Evolutionary conservation across 2,113 vertebrate genomes (phyloP).

Genomic region (Colistium nudipinnis): DNA sequence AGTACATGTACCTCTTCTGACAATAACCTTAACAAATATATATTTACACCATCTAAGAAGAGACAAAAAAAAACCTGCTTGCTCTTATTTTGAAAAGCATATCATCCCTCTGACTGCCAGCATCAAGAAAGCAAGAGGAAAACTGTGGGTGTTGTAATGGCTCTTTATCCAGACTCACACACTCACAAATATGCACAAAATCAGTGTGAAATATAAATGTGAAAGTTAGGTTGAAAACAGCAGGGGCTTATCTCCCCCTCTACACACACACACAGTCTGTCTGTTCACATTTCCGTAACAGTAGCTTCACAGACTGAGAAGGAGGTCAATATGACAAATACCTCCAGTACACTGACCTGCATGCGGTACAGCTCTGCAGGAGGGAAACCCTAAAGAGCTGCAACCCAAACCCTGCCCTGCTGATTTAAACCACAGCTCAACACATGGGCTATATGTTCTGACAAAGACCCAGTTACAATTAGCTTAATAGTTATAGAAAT

Average conservation of each 20-base stretch:
- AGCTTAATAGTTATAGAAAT: no score
- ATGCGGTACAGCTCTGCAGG: slow-evolving; percentile 37
- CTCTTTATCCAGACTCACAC: background rate
- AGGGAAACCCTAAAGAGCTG: no score
- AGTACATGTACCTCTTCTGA: no score
- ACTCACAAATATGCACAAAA: background rate
- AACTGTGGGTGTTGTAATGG: background rate
- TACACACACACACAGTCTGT: slow-evolving; percentile 37
- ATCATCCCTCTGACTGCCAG: background rate
- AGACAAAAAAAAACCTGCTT: no score
- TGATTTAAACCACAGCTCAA: slow-evolving; percentile 12
- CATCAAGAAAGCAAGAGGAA: background rate
- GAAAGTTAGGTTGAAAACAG: slow-evolving; percentile 39
- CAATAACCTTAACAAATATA: no score
- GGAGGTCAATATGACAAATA: slow-evolving; percentile 68
- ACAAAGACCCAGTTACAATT: no score
- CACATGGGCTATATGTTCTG: background rate
- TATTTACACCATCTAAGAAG: no score
- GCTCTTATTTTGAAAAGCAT: slow-evolving; percentile 34
- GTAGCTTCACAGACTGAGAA: slow-evolving; percentile 32
- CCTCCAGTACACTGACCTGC: slow-evolving; percentile 54
- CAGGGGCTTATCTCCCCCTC: slow-evolving; percentile 3
- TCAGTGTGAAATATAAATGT: slow-evolving; percentile 39
- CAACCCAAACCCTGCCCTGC: no score
- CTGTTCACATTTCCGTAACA: slow-evolving; percentile 34